phyloP scores from a whole-genome alignment of 2,888 invertebrate species.

The Hypomecis punctinalis region DNA sequence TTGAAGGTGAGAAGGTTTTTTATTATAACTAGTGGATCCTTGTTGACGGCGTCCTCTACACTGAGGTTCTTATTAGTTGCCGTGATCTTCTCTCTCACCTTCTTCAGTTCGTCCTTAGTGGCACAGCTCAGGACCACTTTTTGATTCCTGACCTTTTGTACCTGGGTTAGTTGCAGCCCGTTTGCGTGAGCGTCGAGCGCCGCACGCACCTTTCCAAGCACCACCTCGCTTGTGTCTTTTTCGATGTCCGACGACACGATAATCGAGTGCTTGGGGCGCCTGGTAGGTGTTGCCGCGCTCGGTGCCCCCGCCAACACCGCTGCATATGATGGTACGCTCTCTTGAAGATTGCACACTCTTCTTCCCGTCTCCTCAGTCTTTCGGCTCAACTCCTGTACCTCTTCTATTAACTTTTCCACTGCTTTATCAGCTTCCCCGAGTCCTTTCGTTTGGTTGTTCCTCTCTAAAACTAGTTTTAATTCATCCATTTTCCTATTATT shows the following conservation, averaged over 20 bases:
- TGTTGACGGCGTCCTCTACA: constrained; percentile 11
- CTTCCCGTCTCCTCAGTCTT: neutral
- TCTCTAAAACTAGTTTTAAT: too few species aligned
- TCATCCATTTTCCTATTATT: too few species aligned
- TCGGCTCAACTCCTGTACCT: neutral
- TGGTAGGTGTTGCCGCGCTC: neutral
- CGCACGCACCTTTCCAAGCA: neutral
- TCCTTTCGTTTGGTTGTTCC: too few species aligned
- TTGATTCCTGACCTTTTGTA: constrained; percentile 18
- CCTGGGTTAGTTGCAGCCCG: constrained; percentile 3
- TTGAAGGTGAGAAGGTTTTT: constrained; percentile 5
- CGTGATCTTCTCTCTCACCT: neutral
- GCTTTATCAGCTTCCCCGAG: too few species aligned
- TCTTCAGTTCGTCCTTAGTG: constrained; percentile 6
- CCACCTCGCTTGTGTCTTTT: constrained; percentile 5
- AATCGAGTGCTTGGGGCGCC: constrained; percentile 9
- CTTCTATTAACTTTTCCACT: neutral
- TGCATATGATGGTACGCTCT: neutral
- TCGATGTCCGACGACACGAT: constrained; percentile 11
- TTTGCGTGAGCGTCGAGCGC: neutral
- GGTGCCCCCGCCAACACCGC: neutral
- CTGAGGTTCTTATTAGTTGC: too few species aligned
- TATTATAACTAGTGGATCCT: constrained; percentile 15
- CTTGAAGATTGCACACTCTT: neutral
- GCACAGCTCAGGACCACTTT: constrained; percentile 24